Evolutionary conservation across 1,140 invertebrate genomes (phyloP).

Genomic region (Panonychus citri): DNA sequence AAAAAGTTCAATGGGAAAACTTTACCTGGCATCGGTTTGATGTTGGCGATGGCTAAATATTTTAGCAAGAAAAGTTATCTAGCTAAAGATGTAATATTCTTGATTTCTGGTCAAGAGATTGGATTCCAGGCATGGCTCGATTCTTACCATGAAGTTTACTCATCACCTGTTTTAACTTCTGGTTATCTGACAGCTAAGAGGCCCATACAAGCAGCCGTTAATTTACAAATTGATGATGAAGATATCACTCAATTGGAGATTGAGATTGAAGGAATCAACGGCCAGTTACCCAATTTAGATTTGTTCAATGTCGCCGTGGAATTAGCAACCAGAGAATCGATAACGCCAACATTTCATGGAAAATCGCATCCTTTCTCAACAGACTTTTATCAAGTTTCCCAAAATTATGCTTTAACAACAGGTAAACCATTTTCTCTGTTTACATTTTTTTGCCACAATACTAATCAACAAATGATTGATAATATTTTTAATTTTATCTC

Average conservation of each 20-base stretch:
- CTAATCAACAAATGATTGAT: too few species aligned
- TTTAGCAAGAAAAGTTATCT: conserved; percentile 45
- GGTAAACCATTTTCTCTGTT: too few species aligned
- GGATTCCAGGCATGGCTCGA: conserved; percentile 90
- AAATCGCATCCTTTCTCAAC: conserved; percentile 2
- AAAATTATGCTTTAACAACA: conserved; percentile 2
- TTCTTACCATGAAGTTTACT: conserved; percentile 54
- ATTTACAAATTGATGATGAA: conserved; percentile 61
- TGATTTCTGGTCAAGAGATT: conserved; percentile 68
- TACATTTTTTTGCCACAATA: too few species aligned
- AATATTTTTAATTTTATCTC: conserved; percentile 23
- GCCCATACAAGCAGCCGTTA: conserved; percentile 60
- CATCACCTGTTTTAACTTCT: background rate
- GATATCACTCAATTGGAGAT: conserved; percentile 43
- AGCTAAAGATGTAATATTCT: conserved; percentile 90
- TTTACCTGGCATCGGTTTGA: conserved; percentile 57
- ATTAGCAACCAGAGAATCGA: conserved; percentile 55
- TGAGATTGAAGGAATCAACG: conserved; percentile 79
- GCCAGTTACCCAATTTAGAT: conserved; percentile 88
- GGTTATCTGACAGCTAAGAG: conserved; percentile 39
- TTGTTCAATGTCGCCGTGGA: conserved; percentile 76
- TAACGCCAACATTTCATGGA: conserved; percentile 37
- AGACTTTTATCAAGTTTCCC: conserved; percentile 6
- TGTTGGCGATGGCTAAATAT: conserved; percentile 69
- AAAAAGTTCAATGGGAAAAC: conserved; percentile 39